These are phyloP conservation scores for Fratercula arctica DNA, from an alignment of 2,797 vertebrate genomes.

Conservation along the genomic window DNA sequence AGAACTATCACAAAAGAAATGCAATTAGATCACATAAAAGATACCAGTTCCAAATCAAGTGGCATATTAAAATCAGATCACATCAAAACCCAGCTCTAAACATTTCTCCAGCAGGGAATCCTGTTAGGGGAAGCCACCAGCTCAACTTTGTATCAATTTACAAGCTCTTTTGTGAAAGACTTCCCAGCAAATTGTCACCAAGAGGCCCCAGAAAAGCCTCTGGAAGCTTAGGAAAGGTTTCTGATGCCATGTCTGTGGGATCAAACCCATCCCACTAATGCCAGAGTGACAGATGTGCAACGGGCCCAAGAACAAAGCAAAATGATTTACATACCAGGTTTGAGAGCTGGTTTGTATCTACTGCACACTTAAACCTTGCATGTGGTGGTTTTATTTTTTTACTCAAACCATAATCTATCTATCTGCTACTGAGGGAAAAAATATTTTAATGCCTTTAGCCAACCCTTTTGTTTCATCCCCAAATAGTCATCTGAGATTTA, in stretches of 20 bases:
- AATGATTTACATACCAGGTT: not conserved
- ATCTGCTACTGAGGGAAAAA: slow-evolving; percentile 56
- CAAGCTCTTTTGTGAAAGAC: not conserved
- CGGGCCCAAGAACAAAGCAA: not conserved
- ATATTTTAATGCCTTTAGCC: slow-evolving; percentile 30
- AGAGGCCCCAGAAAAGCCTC: not conserved
- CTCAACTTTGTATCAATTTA: not conserved
- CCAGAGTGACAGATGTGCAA: not conserved
- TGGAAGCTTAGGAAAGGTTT: not conserved
- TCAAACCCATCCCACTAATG: not conserved
- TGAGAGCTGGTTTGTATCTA: slow-evolving; percentile 44
- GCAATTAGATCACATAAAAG: slow-evolving; percentile 54
- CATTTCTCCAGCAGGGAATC: not conserved
- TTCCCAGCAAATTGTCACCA: not conserved
- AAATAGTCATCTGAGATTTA: not conserved
- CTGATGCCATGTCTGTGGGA: not conserved
- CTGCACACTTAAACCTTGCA: slow-evolving; percentile 1
- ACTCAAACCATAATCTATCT: slow-evolving; percentile 50
- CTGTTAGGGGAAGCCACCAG: not conserved
- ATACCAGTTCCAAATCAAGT: slow-evolving; percentile 50
- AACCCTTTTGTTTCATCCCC: not conserved
- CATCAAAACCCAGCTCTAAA: slow-evolving; percentile 1
- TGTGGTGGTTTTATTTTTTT: not conserved
- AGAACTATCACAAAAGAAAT: slow-evolving; percentile 17
- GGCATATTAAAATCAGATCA: not conserved